Conservation (phyloP, 2,888 invertebrate genomes). For the Phorcus lineatus region DNA sequence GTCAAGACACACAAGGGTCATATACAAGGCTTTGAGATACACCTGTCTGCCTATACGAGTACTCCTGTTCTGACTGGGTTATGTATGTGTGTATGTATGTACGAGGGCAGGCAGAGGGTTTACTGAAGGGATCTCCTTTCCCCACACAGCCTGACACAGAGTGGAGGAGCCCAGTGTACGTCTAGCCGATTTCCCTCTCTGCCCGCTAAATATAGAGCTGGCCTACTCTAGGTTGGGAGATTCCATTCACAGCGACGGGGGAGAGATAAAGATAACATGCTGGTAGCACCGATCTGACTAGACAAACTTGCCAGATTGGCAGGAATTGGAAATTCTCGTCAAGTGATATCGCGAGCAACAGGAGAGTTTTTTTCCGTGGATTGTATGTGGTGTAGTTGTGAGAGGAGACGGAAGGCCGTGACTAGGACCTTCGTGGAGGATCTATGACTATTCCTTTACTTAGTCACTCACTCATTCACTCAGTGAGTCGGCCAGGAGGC, state of each 20-base stretch:
- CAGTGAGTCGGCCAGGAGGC: not conserved
- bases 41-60: too few species aligned
- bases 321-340: conserved; percentile 1
- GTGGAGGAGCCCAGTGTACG: not conserved
- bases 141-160: not conserved
- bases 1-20: too few species aligned
- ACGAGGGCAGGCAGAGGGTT: not conserved
- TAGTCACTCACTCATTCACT: not conserved
- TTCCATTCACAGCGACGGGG: not conserved
- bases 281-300: not conserved
- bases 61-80: too few species aligned
- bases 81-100: too few species aligned
- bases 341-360: not conserved
- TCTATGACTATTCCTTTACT: not conserved
- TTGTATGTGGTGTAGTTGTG: not conserved
- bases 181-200: not conserved
- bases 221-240: not conserved
- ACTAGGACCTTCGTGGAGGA: not conserved
- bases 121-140: not conserved
- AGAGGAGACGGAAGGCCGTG: not conserved
- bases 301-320: not conserved
- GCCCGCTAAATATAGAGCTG: conserved; percentile 4
- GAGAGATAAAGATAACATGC: not conserved
- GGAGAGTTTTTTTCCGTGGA: not conserved
- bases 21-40: too few species aligned